phyloP scores from a whole-genome alignment of 2,888 invertebrate species.

The Rhagophthalmus giganteus region DNA sequence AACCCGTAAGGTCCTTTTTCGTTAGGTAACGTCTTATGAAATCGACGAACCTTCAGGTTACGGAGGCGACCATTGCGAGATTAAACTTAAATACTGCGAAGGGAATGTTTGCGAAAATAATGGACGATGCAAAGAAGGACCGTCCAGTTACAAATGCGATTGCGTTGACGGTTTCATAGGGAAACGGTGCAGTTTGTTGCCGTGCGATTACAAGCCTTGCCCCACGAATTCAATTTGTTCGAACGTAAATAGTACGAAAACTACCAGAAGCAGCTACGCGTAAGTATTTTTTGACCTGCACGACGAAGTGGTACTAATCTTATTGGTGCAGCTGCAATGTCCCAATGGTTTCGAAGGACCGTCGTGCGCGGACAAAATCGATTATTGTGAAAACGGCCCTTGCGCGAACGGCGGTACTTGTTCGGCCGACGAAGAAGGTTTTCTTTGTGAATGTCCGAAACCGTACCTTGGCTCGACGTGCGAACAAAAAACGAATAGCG shows the following conservation, averaged over 20 bases:
- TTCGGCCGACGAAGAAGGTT: slow-evolving; percentile 44
- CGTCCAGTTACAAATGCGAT: slow-evolving; percentile 56
- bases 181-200: slow-evolving; percentile 58
- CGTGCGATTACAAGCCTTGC: slow-evolving; percentile 65
- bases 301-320: too few relatives aligned
- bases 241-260: slow-evolving; percentile 51
- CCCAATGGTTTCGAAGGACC: slow-evolving; percentile 59
- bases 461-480: slow-evolving; percentile 59
- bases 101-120: slow-evolving; percentile 53
- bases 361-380: slow-evolving; percentile 55
- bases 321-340: too few relatives aligned
- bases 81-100: slow-evolving; percentile 39
- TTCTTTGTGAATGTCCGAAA: slow-evolving; percentile 58
- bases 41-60: too few relatives aligned
- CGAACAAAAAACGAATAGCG: slow-evolving; percentile 55
- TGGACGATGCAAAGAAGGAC: slow-evolving; percentile 51
- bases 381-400: slow-evolving; percentile 56
- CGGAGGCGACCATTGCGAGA: slow-evolving; percentile 50
- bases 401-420: slow-evolving; percentile 55
- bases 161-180: slow-evolving; percentile 60
- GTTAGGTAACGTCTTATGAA: too few relatives aligned
- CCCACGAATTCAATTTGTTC: slow-evolving; percentile 53
- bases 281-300: too few relatives aligned
- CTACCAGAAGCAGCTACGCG: slow-evolving; percentile 55
- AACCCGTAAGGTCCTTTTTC: neutral